A percentile compares a stretch with the other conserved stretches of the same genome.
Conservation (phyloP, 2,113 vertebrate species). For the Emydocephalus ijimae region DNA sequence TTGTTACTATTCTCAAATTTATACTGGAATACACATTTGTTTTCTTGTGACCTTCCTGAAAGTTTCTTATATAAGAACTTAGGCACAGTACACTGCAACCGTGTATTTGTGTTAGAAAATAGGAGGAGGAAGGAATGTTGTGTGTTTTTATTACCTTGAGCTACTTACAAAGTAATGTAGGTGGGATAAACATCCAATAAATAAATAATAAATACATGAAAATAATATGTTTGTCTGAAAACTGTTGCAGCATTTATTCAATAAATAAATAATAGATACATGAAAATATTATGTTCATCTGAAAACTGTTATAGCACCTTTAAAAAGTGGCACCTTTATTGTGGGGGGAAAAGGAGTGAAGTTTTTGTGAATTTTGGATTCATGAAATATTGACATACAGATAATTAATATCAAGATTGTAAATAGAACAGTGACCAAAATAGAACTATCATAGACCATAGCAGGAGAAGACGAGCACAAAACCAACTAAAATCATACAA, state of each 20-base stretch:
- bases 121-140: neutral
- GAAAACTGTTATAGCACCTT: neutral
- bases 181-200: neutral
- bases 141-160: neutral
- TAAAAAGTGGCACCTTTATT: neutral
- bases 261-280: no score
- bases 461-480: no score
- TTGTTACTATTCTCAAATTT: slow-evolving; percentile 2
- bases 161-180: neutral
- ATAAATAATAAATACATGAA: neutral
- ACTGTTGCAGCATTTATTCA: no score
- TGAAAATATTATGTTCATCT: neutral
- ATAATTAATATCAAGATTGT: neutral
- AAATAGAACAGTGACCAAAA: neutral
- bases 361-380: neutral
- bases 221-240: neutral
- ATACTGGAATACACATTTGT: neutral
- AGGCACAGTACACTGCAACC: neutral
- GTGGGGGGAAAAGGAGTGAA: neutral
- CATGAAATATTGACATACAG: neutral
- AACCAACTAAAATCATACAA: no score
- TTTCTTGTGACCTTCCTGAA: neutral
- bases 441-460: no score
- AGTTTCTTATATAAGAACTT: neutral
- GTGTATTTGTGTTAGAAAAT: neutral